These are phyloP conservation scores for Delphinapterus leucas DNA, from an alignment of 2,113 vertebrate species.

Conservation along the genomic window DNA sequence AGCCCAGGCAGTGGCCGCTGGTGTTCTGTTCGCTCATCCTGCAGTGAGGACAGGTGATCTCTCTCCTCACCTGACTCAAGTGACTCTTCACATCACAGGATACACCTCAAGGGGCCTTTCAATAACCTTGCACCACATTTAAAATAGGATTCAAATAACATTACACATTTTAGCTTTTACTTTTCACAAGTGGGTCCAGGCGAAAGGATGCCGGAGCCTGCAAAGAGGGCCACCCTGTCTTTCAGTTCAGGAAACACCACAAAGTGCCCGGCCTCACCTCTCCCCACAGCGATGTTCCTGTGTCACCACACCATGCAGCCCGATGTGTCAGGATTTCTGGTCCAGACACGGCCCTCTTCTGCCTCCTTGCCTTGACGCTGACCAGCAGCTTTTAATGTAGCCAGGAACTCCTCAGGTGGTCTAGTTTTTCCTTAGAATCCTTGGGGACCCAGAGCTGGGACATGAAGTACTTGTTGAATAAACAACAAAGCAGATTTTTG, in stretches of 20 bases:
- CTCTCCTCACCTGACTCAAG: not conserved
- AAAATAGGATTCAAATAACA: not conserved
- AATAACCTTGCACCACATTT: not conserved
- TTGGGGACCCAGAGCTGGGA: not conserved
- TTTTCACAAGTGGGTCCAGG: not conserved
- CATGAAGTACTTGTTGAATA: not conserved
- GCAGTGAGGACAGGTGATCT: fast-evolving
- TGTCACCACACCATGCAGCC: not conserved
- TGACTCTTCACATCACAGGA: not conserved
- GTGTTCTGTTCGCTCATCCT: not conserved
- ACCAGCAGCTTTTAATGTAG: not conserved
- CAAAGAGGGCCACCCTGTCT: not conserved
- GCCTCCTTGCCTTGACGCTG: too few species aligned
- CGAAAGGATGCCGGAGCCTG: not conserved
- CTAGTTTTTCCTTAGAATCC: not conserved
- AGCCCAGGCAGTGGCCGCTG: fast-evolving
- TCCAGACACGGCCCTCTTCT: not conserved
- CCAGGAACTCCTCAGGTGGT: fast-evolving
- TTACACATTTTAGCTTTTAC: not conserved
- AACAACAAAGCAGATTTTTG: not conserved
- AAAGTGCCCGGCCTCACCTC: fast-evolving
- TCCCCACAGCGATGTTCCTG: fast-evolving
- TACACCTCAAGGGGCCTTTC: not conserved
- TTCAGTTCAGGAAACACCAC: fast-evolving
- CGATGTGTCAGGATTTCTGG: fast-evolving